Evolutionary conservation across 2,888 invertebrate genomes (phyloP).

Genomic region (Ectemnius continuus): DNA sequence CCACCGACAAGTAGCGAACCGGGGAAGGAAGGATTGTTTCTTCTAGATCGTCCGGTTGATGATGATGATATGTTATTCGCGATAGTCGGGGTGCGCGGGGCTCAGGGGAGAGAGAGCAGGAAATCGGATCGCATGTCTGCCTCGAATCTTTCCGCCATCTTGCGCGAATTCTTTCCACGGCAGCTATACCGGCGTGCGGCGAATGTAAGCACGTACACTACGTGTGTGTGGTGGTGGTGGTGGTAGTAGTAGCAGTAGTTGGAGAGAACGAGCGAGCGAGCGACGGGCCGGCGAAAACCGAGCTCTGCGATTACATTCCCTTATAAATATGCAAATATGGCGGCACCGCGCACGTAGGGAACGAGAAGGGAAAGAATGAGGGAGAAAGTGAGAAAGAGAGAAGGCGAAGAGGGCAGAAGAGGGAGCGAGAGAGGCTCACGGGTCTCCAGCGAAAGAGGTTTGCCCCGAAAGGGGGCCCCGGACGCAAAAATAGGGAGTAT

Average conservation of each 20-base stretch:
- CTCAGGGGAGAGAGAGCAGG: constrained; percentile 52
- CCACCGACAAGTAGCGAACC: constrained; percentile 26
- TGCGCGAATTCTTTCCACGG: constrained; percentile 72
- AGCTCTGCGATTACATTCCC: constrained; percentile 77
- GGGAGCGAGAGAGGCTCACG: constrained; percentile 44
- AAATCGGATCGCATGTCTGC: constrained; percentile 78
- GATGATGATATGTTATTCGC: constrained; percentile 41
- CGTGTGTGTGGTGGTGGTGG: constrained; percentile 22
- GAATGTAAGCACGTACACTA: no score
- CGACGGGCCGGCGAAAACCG: constrained; percentile 75
- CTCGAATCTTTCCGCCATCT: constrained; percentile 77
- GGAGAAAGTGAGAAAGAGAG: constrained; percentile 34
- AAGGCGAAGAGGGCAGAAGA: constrained; percentile 31
- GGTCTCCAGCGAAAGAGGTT: constrained; percentile 43
- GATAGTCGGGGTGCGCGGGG: constrained; percentile 43
- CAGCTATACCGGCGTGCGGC: constrained; percentile 10
- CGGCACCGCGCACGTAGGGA: constrained; percentile 61
- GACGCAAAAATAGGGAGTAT: constrained; percentile 72
- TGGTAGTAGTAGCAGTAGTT: constrained; percentile 22
- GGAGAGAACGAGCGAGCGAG: constrained; percentile 43
- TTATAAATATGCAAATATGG: constrained; percentile 78
- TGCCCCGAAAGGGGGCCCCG: constrained; percentile 46
- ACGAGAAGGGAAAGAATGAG: constrained; percentile 44
- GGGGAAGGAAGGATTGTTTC: constrained; percentile 62
- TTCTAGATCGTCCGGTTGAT: constrained; percentile 64